A percentile compares a stretch with the other conserved stretches of the same genome.
These are phyloP conservation scores for Henricia sp. DNA, from an alignment of 53 echinoderm and acorn worm genomes.

Conservation along the genomic window DNA sequence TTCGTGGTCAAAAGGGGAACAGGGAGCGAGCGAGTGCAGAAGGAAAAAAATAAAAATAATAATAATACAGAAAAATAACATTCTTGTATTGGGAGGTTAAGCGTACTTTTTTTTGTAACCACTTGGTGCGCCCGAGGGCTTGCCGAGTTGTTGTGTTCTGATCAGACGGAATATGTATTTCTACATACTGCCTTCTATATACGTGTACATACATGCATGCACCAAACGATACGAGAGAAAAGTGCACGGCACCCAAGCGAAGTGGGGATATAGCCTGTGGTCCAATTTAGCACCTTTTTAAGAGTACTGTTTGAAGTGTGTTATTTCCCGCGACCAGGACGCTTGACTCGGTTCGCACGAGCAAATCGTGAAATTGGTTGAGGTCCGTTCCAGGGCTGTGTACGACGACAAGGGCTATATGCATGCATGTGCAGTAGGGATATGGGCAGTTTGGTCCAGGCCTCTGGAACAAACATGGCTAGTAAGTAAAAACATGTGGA, in stretches of 20 bases:
- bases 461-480: too few species aligned
- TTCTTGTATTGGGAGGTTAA: constrained; percentile 58
- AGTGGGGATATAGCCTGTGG: constrained; percentile 57
- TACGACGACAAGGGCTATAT: neutral
- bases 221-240: constrained; percentile 23
- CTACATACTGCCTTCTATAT: constrained; percentile 7
- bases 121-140: constrained; percentile 40
- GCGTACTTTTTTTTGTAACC: constrained; percentile 66
- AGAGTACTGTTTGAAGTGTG: constrained; percentile 72
- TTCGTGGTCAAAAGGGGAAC: constrained; percentile 35
- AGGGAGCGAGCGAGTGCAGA: neutral
- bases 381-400: too few species aligned
- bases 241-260: constrained; percentile 76
- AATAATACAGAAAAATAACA: constrained; percentile 55
- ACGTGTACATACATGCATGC: neutral
- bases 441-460: too few species aligned
- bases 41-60: constrained; percentile 49
- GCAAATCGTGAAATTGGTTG: constrained; percentile 1
- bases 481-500: too few species aligned
- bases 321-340: constrained; percentile 56
- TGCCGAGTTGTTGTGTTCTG: neutral
- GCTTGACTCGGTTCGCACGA: constrained; percentile 52
- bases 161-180: neutral
- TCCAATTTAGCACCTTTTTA: constrained; percentile 75
- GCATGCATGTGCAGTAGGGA: too few species aligned